A percentile compares a stretch with the other conserved stretches of the same genome.
Evolutionary conservation across 2,888 invertebrate species (phyloP).

Genomic region (Labia minor): DNA sequence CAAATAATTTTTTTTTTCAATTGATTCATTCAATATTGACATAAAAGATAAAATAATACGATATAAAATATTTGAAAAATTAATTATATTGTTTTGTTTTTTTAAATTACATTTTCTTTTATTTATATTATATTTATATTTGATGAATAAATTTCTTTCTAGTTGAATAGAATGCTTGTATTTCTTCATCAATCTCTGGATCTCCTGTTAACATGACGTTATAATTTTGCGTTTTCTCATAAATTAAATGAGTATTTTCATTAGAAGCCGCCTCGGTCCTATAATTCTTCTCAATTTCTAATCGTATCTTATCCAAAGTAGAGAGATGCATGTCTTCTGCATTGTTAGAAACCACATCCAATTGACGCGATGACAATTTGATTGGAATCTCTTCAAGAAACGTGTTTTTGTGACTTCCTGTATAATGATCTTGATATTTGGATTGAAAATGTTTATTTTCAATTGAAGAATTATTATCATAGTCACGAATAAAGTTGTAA

Average conservation of each 20-base stretch:
- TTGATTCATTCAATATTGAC: no score
- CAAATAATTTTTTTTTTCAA: no score
- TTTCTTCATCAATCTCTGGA: slow-evolving; percentile 41
- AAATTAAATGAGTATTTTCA: neutral
- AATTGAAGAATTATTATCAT: no score
- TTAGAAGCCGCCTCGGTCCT: neutral
- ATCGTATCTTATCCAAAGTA: neutral
- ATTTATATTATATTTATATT: slow-evolving; percentile 9
- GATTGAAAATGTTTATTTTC: no score
- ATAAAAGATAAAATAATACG: no score
- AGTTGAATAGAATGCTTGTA: slow-evolving; percentile 39
- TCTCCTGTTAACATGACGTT: slow-evolving; percentile 41
- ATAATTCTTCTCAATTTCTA: neutral
- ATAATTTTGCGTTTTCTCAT: slow-evolving; percentile 26
- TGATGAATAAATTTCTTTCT: slow-evolving; percentile 31
- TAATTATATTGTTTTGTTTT: no score
- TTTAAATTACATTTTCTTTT: slow-evolving; percentile 19
- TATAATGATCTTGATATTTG: no score
- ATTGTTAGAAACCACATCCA: no score
- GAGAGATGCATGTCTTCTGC: neutral
- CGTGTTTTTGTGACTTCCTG: no score
- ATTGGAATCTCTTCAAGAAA: neutral
- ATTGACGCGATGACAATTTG: neutral
- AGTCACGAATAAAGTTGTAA: no score
- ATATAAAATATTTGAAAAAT: no score